Conservation (phyloP, 2,797 vertebrate species). For the Steatocranus sp. region DNA sequence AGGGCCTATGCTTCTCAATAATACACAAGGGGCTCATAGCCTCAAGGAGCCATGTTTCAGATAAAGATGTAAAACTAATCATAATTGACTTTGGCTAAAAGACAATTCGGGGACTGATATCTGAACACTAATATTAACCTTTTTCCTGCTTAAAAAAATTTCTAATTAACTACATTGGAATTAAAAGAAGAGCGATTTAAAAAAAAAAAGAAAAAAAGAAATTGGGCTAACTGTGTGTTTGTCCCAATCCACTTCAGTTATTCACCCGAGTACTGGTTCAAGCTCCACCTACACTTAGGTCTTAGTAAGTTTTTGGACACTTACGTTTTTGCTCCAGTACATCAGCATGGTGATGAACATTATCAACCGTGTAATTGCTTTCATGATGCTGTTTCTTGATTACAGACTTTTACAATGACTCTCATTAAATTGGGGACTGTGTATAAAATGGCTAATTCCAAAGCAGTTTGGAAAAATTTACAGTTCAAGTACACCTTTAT, state of each 20-base stretch:
- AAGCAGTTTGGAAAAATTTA: background rate
- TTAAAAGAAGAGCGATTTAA: background rate
- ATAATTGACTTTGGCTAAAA: background rate
- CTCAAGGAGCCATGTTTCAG: background rate
- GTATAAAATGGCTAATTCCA: background rate
- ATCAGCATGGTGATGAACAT: background rate
- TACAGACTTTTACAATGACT: background rate
- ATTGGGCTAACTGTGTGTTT: background rate
- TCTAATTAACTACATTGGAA: background rate
- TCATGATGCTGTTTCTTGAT: background rate
- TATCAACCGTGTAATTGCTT: background rate
- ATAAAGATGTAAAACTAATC: background rate
- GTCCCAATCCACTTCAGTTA: background rate
- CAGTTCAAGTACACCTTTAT: background rate
- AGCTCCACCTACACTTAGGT: background rate
- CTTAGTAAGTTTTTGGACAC: background rate
- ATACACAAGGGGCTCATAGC: background rate
- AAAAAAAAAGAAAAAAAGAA: background rate
- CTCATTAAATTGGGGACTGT: background rate
- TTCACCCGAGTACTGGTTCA: background rate
- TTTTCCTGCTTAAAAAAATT: background rate
- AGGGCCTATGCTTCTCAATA: background rate
- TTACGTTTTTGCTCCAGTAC: background rate
- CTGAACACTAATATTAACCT: background rate
- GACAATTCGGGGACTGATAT: background rate